Evolutionary conservation across 2,797 vertebrate species (phyloP).

Genomic region (Cirrhinus molitorella): DNA sequence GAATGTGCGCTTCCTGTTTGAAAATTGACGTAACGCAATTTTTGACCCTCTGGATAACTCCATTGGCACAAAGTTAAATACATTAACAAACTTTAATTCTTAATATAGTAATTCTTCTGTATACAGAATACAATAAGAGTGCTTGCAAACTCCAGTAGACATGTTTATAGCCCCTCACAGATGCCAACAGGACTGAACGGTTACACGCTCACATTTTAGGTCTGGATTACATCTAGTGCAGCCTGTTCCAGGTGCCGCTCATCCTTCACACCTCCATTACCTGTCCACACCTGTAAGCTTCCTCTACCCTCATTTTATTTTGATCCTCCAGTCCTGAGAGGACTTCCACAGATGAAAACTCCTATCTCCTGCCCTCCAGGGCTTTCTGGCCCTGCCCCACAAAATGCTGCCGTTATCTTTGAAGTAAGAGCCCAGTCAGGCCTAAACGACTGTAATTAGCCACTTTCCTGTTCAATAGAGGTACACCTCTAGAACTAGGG

Average conservation of each 20-base stretch:
- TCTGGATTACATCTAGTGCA: slow-evolving; percentile 55
- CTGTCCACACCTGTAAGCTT: slow-evolving; percentile 74
- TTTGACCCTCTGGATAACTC: slow-evolving; percentile 15
- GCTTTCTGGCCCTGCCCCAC: slow-evolving; percentile 36
- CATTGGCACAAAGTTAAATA: slow-evolving; percentile 24
- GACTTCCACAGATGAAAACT: slow-evolving; percentile 58
- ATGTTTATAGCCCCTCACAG: slow-evolving; percentile 1
- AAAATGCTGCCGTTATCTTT: slow-evolving; percentile 69
- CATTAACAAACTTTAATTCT: neutral
- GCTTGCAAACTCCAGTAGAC: neutral
- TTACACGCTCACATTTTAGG: slow-evolving; percentile 20
- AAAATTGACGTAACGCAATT: slow-evolving; percentile 4
- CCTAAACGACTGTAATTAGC: slow-evolving; percentile 70
- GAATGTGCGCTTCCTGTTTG: slow-evolving; percentile 42
- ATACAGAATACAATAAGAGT: neutral
- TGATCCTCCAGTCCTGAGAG: slow-evolving; percentile 61
- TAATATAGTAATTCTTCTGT: neutral
- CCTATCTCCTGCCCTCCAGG: slow-evolving; percentile 68
- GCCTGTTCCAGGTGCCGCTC: slow-evolving; percentile 78
- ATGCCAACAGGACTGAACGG: neutral
- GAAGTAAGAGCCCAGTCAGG: slow-evolving; percentile 71
- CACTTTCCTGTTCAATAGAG: slow-evolving; percentile 68
- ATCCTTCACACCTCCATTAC: slow-evolving; percentile 67
- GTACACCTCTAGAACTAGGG: slow-evolving; percentile 28
- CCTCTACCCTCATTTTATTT: slow-evolving; percentile 67